phyloP scores from a whole-genome alignment of 2,888 invertebrate genomes.

The Melangyna quadrimaculata region DNA sequence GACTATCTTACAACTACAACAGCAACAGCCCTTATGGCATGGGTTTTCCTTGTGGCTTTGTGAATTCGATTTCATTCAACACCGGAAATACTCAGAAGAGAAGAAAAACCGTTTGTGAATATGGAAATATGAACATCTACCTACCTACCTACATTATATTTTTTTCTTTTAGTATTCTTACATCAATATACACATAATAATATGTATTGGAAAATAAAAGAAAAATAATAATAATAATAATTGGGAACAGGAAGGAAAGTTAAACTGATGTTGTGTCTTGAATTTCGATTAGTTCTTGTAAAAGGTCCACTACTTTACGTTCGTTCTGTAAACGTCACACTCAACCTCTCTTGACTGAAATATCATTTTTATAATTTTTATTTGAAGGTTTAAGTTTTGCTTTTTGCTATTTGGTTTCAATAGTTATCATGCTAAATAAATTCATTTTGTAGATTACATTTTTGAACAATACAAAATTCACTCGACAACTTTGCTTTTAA shows the following conservation, averaged over 20 bases:
- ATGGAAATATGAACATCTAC: conserved; percentile 50
- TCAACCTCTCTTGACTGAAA: background rate
- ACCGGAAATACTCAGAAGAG: conserved; percentile 63
- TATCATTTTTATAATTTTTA: background rate
- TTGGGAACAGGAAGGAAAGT: conserved; percentile 72
- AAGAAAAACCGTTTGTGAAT: conserved; percentile 54
- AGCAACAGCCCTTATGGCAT: conserved; percentile 36
- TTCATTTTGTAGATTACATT: too few relatives aligned
- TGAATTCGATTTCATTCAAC: conserved; percentile 47
- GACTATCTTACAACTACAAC: too few relatives aligned
- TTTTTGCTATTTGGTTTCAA: too few relatives aligned
- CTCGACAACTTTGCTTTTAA: too few relatives aligned
- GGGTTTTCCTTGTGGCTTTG: conserved; percentile 37
- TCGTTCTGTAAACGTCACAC: background rate
- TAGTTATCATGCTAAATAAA: too few relatives aligned
- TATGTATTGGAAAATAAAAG: conserved; percentile 10
- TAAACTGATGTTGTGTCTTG: conserved; percentile 57
- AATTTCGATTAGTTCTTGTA: conserved; percentile 55
- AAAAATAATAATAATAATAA: conserved; percentile 29
- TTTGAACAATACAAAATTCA: too few relatives aligned
- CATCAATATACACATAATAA: too few relatives aligned
- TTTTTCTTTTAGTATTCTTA: conserved; percentile 2
- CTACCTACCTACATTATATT: too few relatives aligned
- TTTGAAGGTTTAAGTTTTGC: too few relatives aligned
- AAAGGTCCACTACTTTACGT: background rate